These are phyloP conservation scores for Tetrax tetrax DNA, from an alignment of 2,113 vertebrate genomes.

Conservation along the genomic window DNA sequence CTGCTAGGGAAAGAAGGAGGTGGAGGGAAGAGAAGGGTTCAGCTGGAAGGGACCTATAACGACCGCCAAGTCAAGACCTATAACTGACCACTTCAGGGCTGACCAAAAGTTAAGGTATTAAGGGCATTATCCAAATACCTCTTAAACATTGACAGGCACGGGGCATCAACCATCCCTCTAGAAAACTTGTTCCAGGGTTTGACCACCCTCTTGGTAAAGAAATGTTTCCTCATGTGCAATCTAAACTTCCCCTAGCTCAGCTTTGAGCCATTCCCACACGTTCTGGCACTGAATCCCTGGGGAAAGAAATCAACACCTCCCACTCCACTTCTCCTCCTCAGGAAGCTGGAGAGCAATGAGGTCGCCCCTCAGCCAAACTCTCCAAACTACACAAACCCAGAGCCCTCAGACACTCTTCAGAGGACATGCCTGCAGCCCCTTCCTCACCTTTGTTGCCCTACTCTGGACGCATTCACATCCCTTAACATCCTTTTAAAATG, in stretches of 20 bases:
- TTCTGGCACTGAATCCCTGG: background rate
- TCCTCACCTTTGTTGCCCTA: background rate
- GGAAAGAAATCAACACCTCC: background rate
- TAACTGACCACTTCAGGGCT: background rate
- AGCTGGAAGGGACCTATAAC: background rate
- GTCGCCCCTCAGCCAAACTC: background rate
- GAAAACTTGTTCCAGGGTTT: background rate
- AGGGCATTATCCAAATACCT: background rate
- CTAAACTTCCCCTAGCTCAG: accelerated
- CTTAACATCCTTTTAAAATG: background rate
- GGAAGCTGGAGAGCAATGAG: background rate
- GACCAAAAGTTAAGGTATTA: background rate
- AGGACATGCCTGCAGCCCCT: background rate
- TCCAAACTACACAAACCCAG: background rate
- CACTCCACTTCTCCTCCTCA: background rate
- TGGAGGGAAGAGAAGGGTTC: background rate
- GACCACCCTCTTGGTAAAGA: background rate
- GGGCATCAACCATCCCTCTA: background rate
- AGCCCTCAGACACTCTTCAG: background rate
- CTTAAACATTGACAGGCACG: background rate
- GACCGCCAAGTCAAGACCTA: background rate
- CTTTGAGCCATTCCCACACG: accelerated
- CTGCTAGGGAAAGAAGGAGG: too few species aligned
- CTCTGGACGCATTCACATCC: accelerated
- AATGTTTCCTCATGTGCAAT: too few species aligned